Evolutionary conservation across 2,888 invertebrate species (phyloP), one percentile per base, ranked within the genome.

Genomic region (Tridacna gigas): DNA sequence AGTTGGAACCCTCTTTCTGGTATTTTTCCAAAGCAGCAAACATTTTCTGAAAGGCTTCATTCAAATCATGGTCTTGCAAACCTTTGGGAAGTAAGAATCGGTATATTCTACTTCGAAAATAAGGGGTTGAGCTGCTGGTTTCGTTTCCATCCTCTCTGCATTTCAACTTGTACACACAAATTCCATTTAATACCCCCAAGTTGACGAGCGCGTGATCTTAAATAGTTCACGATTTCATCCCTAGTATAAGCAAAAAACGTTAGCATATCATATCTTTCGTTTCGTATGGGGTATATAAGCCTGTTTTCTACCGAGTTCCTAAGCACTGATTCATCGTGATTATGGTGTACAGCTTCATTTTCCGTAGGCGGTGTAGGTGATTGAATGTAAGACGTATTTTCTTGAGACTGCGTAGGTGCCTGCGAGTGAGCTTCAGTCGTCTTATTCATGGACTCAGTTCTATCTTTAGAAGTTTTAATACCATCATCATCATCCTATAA

Each of bases 121-220:
- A 79, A 18, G 79, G 82, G 4, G 48, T 51, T 51, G 82, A 20
- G 1, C 63, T 56, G 15, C 20, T 51, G 15, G n/a, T 63, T 37
- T 80, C 88, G 61, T 76, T 48, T 18, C 74, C 74, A 25, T 77
- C 74, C 51, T 88, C 80, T 71, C 83, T 75, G 65, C 81, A 87
- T 79, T 73, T 85, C 81, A 71, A 87, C 77, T 73, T 84, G 83
- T 15, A 79, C 78, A 37, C 76, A 79, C 63, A 86, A 37, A 69
- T 86, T 79, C 82, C 80, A 86, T 75, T 83, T 86, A 48, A 88
- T 83, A 12, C 80, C 79, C 15, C 71, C 65, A 26, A 67, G 60
- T 67, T 51, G 51, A 47, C 60, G 67, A n/a, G 51, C 60, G 20
- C 77, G 47, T 15, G 77, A 48, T 20, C 28, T 48, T 25, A 77